These are phyloP conservation scores for Mesochorus sp. DNA, from an alignment of 2,888 invertebrate genomes.

Conservation along the genomic window DNA sequence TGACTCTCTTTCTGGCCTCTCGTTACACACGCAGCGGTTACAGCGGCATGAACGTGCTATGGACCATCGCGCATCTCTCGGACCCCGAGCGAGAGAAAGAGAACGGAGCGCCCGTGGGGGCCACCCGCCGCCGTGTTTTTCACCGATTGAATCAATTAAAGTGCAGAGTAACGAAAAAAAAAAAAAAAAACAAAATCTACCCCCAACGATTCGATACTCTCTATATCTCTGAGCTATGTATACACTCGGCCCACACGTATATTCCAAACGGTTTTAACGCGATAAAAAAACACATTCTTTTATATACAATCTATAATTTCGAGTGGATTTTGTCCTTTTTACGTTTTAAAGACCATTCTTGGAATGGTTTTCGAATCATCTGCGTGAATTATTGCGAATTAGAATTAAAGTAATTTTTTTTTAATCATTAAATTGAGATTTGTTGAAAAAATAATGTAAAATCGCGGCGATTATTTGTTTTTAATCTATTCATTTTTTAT, in stretches of 20 bases:
- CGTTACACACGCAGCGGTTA: slow-evolving; percentile 27
- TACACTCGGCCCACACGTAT: not conserved
- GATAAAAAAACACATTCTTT: too few relatives aligned
- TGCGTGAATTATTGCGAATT: too few relatives aligned
- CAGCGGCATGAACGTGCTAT: slow-evolving; percentile 26
- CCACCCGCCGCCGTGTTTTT: slow-evolving; percentile 79
- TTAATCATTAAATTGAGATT: too few relatives aligned
- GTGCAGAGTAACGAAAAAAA: slow-evolving; percentile 64
- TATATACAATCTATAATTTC: too few relatives aligned
- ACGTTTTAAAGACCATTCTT: too few relatives aligned
- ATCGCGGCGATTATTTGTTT: too few relatives aligned
- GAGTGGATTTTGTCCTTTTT: too few relatives aligned
- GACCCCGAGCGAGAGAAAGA: slow-evolving; percentile 40
- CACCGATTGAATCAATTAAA: slow-evolving; percentile 82
- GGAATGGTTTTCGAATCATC: too few relatives aligned
- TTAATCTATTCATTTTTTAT: too few relatives aligned
- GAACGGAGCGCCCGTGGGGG: slow-evolving; percentile 65
- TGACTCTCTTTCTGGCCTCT: not conserved
- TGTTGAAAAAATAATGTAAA: too few relatives aligned
- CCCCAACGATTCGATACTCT: slow-evolving; percentile 59
- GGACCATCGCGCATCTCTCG: slow-evolving; percentile 42
- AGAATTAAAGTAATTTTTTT: too few relatives aligned
- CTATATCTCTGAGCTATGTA: slow-evolving; percentile 32
- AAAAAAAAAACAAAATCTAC: slow-evolving; percentile 47
- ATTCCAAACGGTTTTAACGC: too few relatives aligned